Evolutionary conservation across 2,797 vertebrate genomes (phyloP).

Genomic region (Ataeniobius toweri): DNA sequence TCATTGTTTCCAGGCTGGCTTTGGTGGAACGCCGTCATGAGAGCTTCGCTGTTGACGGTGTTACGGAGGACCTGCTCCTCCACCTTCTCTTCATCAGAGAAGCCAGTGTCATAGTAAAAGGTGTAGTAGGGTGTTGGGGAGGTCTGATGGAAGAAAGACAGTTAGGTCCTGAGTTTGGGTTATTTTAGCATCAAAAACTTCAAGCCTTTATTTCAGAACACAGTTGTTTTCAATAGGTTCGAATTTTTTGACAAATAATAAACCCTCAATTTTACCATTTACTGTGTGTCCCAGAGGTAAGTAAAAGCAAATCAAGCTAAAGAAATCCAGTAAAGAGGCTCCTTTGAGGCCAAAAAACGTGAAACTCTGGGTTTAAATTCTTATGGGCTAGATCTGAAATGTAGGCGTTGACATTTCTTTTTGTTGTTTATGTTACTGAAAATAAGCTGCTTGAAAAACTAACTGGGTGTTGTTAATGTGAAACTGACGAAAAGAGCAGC

Average conservation of each 20-base stretch:
- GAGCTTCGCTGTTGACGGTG: conserved; percentile 81
- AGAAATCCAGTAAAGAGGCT: background rate
- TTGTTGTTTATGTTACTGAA: too few relatives aligned
- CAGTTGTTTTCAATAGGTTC: background rate
- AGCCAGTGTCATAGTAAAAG: conserved; percentile 77
- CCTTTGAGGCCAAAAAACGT: too few relatives aligned
- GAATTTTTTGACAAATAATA: background rate
- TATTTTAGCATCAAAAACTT: background rate
- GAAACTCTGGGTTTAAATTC: too few relatives aligned
- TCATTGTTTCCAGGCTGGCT: conserved; percentile 68
- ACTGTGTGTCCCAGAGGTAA: background rate
- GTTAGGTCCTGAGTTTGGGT: background rate
- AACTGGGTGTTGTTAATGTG: background rate
- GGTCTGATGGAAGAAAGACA: conserved; percentile 48
- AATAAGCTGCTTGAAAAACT: background rate
- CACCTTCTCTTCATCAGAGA: conserved; percentile 69
- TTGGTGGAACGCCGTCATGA: conserved; percentile 84
- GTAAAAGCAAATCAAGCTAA: background rate
- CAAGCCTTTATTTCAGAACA: background rate
- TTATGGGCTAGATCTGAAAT: too few relatives aligned
- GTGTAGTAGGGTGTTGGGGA: conserved; percentile 78
- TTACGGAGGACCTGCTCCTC: conserved; percentile 78
- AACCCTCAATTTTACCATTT: too few relatives aligned
- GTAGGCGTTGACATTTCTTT: too few relatives aligned
- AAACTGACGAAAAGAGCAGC: background rate